Evolutionary conservation across 1,140 invertebrate genomes (phyloP).

Genomic region (Galendromus occidentalis): DNA sequence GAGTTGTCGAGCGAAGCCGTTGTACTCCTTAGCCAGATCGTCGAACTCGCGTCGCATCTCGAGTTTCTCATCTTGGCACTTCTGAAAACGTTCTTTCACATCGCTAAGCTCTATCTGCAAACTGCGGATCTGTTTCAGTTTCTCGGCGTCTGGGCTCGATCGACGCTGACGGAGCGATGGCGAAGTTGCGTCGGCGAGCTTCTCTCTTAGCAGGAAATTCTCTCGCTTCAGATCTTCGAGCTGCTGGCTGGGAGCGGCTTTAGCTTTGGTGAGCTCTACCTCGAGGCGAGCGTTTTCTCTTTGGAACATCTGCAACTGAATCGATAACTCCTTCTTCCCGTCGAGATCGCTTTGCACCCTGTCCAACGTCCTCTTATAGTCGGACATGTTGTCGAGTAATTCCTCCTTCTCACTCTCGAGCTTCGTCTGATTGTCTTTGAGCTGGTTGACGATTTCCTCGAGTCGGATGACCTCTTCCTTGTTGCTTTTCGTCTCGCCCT

Average conservation of each 20-base stretch:
- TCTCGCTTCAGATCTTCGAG: neutral
- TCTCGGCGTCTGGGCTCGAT: neutral
- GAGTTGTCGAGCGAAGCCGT: neutral
- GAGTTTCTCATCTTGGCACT: neutral
- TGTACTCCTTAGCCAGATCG: neutral
- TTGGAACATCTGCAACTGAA: neutral
- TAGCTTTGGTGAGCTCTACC: neutral
- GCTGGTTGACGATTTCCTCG: neutral
- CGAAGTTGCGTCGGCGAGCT: neutral
- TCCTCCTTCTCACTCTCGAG: neutral
- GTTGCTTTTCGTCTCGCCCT: neutral
- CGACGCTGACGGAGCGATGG: too few relatives aligned
- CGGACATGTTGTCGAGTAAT: neutral
- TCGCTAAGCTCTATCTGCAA: neutral
- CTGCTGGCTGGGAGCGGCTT: neutral
- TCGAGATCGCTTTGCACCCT: neutral
- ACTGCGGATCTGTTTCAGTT: neutral
- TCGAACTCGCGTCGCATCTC: constrained; percentile 8
- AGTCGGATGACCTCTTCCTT: neutral
- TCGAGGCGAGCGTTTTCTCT: neutral
- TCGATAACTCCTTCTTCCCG: neutral
- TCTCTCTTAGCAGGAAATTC: neutral
- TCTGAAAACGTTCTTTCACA: neutral
- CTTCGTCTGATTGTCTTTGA: neutral
- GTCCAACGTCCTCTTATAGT: neutral